Evolutionary conservation across 1,140 invertebrate genomes (phyloP).

Genomic region (Trinorchestia longiramus): DNA sequence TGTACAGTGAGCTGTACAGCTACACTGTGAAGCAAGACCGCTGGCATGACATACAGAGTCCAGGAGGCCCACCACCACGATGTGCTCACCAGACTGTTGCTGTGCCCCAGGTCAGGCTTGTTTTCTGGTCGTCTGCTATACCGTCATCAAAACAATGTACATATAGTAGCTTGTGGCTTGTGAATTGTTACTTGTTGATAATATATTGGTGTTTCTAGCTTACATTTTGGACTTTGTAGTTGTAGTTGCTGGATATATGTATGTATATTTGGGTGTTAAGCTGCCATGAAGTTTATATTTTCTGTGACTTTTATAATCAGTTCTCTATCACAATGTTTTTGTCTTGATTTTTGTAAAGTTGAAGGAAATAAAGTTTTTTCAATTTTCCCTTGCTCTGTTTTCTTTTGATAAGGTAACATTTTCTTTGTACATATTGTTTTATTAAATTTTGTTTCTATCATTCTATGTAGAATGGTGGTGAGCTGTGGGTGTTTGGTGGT

Average conservation of each 20-base stretch:
- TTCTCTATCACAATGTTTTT: too few relatives aligned
- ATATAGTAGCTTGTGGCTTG: too few relatives aligned
- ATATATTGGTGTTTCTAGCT: background rate
- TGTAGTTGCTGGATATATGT: too few relatives aligned
- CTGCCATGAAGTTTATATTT: too few relatives aligned
- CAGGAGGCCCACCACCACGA: conserved; percentile 40
- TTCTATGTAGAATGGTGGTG: conserved; percentile 79
- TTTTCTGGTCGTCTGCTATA: background rate
- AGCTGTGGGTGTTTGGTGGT: conserved; percentile 86
- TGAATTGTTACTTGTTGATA: background rate
- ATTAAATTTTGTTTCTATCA: background rate
- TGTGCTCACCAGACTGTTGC: conserved; percentile 55
- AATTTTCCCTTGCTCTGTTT: too few relatives aligned
- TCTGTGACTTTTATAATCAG: too few relatives aligned
- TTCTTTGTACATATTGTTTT: too few relatives aligned
- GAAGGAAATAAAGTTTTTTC: too few relatives aligned
- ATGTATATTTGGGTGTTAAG: too few relatives aligned
- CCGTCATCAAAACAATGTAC: too few relatives aligned
- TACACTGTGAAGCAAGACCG: conserved; percentile 56
- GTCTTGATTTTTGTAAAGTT: too few relatives aligned
- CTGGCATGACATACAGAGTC: conserved; percentile 38
- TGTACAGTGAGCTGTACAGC: conserved; percentile 59
- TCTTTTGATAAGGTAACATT: too few relatives aligned
- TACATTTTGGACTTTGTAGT: background rate
- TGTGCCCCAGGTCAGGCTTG: conserved; percentile 34